A percentile compares a stretch with the other conserved stretches of the same genome.
Conservation (phyloP, 2,797 vertebrate species). For the Scomberomorus guttatus region DNA sequence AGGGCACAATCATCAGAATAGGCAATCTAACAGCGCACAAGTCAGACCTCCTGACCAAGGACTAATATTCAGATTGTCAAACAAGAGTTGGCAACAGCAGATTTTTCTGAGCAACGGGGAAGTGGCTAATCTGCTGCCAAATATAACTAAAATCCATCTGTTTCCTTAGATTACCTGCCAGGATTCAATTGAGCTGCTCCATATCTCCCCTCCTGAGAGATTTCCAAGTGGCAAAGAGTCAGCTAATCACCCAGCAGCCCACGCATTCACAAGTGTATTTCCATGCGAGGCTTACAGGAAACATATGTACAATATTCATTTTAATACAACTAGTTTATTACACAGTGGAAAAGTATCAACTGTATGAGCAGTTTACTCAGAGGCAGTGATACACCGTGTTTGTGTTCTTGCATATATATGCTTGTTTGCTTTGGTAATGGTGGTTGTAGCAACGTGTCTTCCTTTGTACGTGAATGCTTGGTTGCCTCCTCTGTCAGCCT, state of each 20-base stretch:
- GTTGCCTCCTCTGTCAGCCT: slow-evolving; percentile 64
- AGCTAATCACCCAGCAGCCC: slow-evolving; percentile 69
- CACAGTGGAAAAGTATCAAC: slow-evolving; percentile 17
- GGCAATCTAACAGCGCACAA: slow-evolving; percentile 69
- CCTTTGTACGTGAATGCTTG: slow-evolving; percentile 43
- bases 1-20: slow-evolving; percentile 71
- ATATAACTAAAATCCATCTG: slow-evolving; percentile 87
- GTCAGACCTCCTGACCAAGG: slow-evolving; percentile 75
- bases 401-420: slow-evolving; percentile 53
- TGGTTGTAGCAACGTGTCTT: slow-evolving; percentile 36
- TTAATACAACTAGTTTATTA: slow-evolving; percentile 34
- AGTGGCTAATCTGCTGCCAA: slow-evolving; percentile 84
- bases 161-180: slow-evolving; percentile 85
- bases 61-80: slow-evolving; percentile 82
- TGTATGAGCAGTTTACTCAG: slow-evolving; percentile 35
- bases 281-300: slow-evolving; percentile 53
- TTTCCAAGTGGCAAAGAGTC: slow-evolving; percentile 76
- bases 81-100: slow-evolving; percentile 78
- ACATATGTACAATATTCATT: slow-evolving; percentile 46
- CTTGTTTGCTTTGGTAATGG: slow-evolving; percentile 50
- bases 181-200: slow-evolving; percentile 79
- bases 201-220: slow-evolving; percentile 71
- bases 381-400: slow-evolving; percentile 29
- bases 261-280: slow-evolving; percentile 64
- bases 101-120: slow-evolving; percentile 77